Conservation (phyloP, 1,140 invertebrate species). For the Anoplophora glabripennis region DNA sequence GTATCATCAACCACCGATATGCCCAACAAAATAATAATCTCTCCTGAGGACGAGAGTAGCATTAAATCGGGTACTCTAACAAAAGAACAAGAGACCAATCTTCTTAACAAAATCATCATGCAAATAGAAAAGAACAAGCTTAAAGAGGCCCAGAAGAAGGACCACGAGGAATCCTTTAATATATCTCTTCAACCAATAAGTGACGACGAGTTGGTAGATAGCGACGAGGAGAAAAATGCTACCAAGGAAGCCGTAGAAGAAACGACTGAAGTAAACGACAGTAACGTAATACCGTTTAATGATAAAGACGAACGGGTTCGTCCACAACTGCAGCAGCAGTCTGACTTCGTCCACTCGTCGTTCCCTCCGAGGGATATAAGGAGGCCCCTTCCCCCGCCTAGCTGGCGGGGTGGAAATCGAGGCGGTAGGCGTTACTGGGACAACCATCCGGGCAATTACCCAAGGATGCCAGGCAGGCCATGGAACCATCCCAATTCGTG, state of each 20-base stretch:
- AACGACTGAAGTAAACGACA: background rate
- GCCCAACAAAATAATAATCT: slow-evolving; percentile 71
- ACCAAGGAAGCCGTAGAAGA: background rate
- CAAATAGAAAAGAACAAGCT: slow-evolving; percentile 77
- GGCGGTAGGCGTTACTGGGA: slow-evolving; percentile 32
- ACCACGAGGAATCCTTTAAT: slow-evolving; percentile 48
- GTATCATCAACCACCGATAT: slow-evolving; percentile 14
- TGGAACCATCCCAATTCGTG: slow-evolving; percentile 24
- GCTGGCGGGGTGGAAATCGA: slow-evolving; percentile 21
- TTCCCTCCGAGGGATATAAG: slow-evolving; percentile 16
- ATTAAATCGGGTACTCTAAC: slow-evolving; percentile 64
- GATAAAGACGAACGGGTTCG: slow-evolving; percentile 36
- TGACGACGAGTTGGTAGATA: slow-evolving; percentile 50
- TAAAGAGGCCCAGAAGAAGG: slow-evolving; percentile 69
- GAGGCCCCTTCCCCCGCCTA: slow-evolving; percentile 7
- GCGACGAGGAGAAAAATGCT: slow-evolving; percentile 27
- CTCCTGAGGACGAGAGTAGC: slow-evolving; percentile 74
- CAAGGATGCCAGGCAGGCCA: slow-evolving; percentile 33
- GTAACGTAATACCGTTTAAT: slow-evolving; percentile 23
- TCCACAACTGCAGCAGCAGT: background rate
- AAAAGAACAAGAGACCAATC: slow-evolving; percentile 73
- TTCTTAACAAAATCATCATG: slow-evolving; percentile 74
- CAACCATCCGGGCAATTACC: slow-evolving; percentile 18
- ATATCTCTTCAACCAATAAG: slow-evolving; percentile 45
- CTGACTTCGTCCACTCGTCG: background rate